Percentiles rank a stretch among this genome's conserved stretches.
Conservation (phyloP, 2,888 invertebrate species). For the Drosophila neotestacea region DNA sequence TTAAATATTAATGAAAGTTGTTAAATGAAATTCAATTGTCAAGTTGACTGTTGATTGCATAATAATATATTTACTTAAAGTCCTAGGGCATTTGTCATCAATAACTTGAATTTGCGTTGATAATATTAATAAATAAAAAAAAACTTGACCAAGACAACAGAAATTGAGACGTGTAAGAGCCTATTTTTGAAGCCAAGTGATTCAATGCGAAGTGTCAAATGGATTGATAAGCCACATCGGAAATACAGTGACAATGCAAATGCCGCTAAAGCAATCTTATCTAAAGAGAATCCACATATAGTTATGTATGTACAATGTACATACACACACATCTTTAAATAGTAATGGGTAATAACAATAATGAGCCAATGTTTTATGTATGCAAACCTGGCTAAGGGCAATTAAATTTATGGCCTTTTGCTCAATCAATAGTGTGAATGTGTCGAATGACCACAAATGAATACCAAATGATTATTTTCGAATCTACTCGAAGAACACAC, state of each 20-base stretch:
- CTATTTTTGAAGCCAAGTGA: conserved; percentile 58
- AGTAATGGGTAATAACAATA: conserved; percentile 2
- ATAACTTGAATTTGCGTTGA: conserved; percentile 21
- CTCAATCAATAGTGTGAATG: conserved; percentile 24
- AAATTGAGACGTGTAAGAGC: conserved; percentile 44
- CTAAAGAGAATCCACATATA: conserved; percentile 11
- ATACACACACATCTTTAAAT: conserved; percentile 4
- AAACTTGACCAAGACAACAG: conserved; percentile 46
- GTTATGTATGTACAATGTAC: neutral
- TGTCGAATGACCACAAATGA: conserved; percentile 20
- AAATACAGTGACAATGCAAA: conserved; percentile 1
- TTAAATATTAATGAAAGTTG: conserved; percentile 1
- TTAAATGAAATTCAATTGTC: neutral
- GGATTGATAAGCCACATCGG: conserved; percentile 27
- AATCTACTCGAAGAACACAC: conserved; percentile 18
- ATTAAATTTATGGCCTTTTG: conserved; percentile 40
- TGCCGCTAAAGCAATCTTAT: conserved; percentile 38
- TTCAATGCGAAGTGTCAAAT: conserved; percentile 39
- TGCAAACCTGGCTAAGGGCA: conserved; percentile 22
- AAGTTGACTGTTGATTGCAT: neutral
- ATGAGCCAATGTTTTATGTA: conserved; percentile 24
- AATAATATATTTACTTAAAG: neutral
- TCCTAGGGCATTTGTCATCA: conserved; percentile 18
- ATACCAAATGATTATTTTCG: conserved; percentile 22
- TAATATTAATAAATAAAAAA: conserved; percentile 1